Percentiles rank a stretch among this genome's conserved stretches.
Conservation (phyloP, 2,113 vertebrate genomes). For the Mormoops blainvillei region DNA sequence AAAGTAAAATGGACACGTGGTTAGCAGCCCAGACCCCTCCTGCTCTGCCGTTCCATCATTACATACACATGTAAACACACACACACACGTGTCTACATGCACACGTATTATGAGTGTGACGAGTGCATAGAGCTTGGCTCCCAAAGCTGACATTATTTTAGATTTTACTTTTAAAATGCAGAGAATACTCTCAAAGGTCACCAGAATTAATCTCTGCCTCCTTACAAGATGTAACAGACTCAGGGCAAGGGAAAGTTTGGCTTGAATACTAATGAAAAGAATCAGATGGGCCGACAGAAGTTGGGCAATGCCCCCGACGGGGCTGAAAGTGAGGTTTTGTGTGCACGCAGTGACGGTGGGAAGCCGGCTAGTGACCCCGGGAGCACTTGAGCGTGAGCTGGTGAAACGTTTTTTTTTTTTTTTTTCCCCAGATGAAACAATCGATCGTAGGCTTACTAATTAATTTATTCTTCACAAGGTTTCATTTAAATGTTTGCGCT, state of each 20-base stretch:
- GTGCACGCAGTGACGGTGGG: not conserved
- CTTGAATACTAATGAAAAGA: not conserved
- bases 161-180: not conserved
- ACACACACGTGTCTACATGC: not conserved
- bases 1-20: conserved; percentile 28
- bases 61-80: not conserved
- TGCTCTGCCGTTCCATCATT: conserved; percentile 3
- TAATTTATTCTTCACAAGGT: not conserved
- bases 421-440: not conserved
- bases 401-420: not conserved
- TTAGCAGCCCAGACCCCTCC: conserved; percentile 22
- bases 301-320: not conserved
- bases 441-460: not conserved
- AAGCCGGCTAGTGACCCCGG: rapidly evolving
- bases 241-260: not conserved
- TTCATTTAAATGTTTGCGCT: not conserved
- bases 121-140: not conserved
- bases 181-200: not conserved
- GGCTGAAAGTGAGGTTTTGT: not conserved
- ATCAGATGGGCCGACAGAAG: not conserved
- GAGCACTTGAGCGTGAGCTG: not conserved
- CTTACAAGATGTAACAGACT: not conserved
- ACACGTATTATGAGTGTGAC: not conserved
- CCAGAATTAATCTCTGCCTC: not conserved
- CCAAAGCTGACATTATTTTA: not conserved